Evolutionary conservation across 2,888 invertebrate genomes (phyloP).

Genomic region (Rhagonycha fulva): DNA sequence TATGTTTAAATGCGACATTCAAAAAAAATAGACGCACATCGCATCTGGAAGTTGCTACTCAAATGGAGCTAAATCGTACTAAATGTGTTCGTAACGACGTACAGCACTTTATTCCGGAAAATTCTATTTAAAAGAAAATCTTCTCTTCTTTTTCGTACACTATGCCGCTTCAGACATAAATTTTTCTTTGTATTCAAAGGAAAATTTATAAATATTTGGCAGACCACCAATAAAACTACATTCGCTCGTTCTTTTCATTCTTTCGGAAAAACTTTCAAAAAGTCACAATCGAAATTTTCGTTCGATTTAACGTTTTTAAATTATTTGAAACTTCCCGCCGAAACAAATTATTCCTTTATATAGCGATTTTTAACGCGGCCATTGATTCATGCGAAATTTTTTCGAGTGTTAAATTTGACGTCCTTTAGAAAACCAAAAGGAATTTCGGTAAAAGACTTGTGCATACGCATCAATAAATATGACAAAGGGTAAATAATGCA

Average conservation of each 20-base stretch:
- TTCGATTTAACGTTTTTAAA: not conserved
- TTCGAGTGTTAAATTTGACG: conserved; percentile 1
- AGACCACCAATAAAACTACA: not conserved
- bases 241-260: not conserved
- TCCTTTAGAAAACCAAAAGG: conserved; percentile 1
- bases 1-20: conserved; percentile 9
- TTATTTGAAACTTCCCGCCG: not conserved
- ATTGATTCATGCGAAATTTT: not conserved
- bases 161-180: not conserved
- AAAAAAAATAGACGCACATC: conserved; percentile 9
- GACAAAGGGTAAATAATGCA: conserved; percentile 36
- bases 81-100: conserved; percentile 6
- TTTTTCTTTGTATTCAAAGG: not conserved
- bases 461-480: conserved; percentile 23
- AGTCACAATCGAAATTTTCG: not conserved
- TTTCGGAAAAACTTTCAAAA: not conserved
- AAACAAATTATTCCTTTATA: not conserved
- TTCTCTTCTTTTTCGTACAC: not conserved
- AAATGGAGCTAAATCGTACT: conserved; percentile 29
- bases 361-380: not conserved
- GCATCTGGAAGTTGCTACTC: conserved; percentile 21
- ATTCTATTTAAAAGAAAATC: conserved; percentile 1
- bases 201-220: not conserved
- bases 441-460: not conserved
- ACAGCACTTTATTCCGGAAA: conserved; percentile 1